A percentile compares a stretch with the other conserved stretches of the same genome.
Conservation (phyloP, 1,140 invertebrate genomes). For the Dinoponera quadriceps region DNA sequence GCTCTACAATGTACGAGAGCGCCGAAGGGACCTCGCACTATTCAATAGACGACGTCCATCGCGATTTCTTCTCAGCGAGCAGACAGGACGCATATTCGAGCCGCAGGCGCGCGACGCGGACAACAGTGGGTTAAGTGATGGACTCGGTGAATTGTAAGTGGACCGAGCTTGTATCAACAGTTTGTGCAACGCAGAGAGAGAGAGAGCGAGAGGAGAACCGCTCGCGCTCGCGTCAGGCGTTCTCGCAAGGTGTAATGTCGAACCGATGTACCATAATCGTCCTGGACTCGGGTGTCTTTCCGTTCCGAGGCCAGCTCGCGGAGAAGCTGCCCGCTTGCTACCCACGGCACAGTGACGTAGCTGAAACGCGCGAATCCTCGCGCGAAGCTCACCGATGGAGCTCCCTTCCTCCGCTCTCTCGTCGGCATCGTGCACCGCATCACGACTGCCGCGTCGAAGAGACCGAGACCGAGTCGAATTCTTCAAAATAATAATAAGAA, state of each 20-base stretch:
- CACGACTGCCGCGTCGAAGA: slow-evolving; percentile 6
- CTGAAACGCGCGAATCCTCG: slow-evolving; percentile 20
- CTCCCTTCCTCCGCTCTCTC: neutral
- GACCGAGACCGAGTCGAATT: too few species aligned
- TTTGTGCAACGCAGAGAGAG: slow-evolving; percentile 47
- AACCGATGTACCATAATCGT: slow-evolving; percentile 58
- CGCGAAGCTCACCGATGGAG: neutral
- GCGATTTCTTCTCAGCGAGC: neutral
- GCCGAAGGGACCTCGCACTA: neutral
- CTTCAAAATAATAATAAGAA: too few species aligned
- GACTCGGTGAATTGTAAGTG: slow-evolving; percentile 39
- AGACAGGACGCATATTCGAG: slow-evolving; percentile 17
- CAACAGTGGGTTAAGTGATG: slow-evolving; percentile 15
- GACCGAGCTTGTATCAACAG: slow-evolving; percentile 44
- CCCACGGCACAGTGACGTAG: slow-evolving; percentile 53
- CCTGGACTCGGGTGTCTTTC: slow-evolving; percentile 39
- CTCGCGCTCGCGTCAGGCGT: neutral
- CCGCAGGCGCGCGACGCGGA: neutral
- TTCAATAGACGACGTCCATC: neutral
- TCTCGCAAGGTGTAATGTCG: slow-evolving; percentile 61
- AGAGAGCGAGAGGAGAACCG: slow-evolving; percentile 7
- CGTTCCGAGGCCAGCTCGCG: slow-evolving; percentile 41
- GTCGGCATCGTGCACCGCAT: slow-evolving; percentile 12
- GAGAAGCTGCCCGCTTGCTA: slow-evolving; percentile 1
- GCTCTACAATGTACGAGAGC: neutral